These are phyloP conservation scores for Ethmia dodecea DNA, from an alignment of 2,888 invertebrate genomes.

Conservation along the genomic window DNA sequence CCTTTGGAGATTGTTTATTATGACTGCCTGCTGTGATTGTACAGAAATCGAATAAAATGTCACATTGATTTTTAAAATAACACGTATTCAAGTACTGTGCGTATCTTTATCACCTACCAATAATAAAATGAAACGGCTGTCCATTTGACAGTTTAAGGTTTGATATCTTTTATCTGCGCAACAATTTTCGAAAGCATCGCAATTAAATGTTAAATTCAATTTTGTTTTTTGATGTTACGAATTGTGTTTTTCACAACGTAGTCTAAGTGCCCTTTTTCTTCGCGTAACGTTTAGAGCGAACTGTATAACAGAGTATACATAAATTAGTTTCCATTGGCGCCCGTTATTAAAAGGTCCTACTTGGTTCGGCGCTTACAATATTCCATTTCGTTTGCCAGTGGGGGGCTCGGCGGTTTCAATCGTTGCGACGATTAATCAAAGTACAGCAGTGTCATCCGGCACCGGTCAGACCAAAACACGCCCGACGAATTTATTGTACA, in stretches of 20 bases:
- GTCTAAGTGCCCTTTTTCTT: no score
- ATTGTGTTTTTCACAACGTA: no score
- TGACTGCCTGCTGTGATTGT: constrained; percentile 32
- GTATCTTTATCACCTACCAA: no score
- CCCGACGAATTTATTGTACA: constrained; percentile 48
- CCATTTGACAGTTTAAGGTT: no score
- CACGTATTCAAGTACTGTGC: no score
- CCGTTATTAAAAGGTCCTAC: constrained; percentile 62
- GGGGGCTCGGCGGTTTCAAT: constrained; percentile 70
- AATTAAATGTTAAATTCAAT: no score
- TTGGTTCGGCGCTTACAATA: constrained; percentile 45
- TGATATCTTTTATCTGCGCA: no score
- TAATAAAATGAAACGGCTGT: no score
- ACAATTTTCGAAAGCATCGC: no score
- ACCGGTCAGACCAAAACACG: constrained; percentile 51
- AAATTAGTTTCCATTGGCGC: constrained; percentile 61
- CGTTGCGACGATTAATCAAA: constrained; percentile 73
- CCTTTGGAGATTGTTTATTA: constrained; percentile 37
- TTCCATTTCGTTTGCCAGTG: constrained; percentile 74
- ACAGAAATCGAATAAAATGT: constrained; percentile 29
- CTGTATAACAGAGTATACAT: constrained; percentile 37
- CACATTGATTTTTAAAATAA: constrained; percentile 26
- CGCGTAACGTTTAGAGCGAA: constrained; percentile 10
- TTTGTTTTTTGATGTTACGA: no score
- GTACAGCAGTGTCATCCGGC: constrained; percentile 73